Base-by-base conservation (phyloP, 1,140 invertebrate species). In the Drosophila kanapiae region DNA sequence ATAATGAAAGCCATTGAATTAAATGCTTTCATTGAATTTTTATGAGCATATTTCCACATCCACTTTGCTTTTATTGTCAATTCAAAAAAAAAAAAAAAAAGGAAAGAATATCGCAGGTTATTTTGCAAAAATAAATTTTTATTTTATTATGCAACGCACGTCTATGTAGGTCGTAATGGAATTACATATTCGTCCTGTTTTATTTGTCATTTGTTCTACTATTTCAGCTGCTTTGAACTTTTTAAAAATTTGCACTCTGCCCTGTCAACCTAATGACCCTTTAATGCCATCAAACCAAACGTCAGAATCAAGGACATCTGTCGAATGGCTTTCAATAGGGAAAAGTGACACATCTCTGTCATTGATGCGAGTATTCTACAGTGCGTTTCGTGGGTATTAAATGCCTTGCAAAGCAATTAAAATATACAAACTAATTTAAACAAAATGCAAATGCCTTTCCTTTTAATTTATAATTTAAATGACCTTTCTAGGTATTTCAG, bases 21-120 rank as follows among this genome's bases (percentile, higher is more conserved):
- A 49, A 68, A 68, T 69, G 65, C 27, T 42, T 53, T 37, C 18
- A 53, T 67, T 67, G 16, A 67, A 67, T 42, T 51, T 69, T 35
- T 35, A 67, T 69, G 62, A 23, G 29, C 45, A 49, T 4, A 33
- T 33, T 63, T 49, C 5, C n/a, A 14, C 9, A n/a, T n/a, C 2
- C 29, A 35, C 37, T 49, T 38, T 37, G 18, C 18, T 27, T 42
- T 35, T 23, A 11, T 23, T 33, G 59, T 7, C 29, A 29, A 64
- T 35, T 6, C 37, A 38, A 38, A 38, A 23, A 23, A 49, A 33
- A 33, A 33, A 59, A 33, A 40, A 5, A 18, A 40, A 31, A 29
- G 23, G 23, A 6, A 23, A 4, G 8, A 33, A 47, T 8, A 65
- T 11, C 27, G 29, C 18, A 51, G 8, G 14, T 27, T 18, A 14